Evolutionary conservation across 2,113 vertebrate genomes (phyloP), one percentile per base, ranked within the genome.

Genomic region (Sapajus apella): DNA sequence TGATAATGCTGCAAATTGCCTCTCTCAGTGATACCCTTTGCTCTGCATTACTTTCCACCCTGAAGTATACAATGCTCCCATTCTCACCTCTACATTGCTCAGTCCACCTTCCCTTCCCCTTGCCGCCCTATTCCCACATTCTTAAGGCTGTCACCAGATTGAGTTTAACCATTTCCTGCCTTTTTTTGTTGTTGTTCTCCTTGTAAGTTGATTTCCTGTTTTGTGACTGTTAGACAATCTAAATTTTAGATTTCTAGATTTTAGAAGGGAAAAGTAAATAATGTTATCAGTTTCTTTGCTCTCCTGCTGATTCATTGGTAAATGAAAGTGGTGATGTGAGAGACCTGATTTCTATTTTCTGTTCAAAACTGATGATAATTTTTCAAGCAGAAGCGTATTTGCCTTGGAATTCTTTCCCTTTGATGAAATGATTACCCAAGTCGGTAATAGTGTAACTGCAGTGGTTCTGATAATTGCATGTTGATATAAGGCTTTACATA

Each of bases 401-500:
- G 64, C 77, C 81, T 95, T 92, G 84, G 90, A 92, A 81, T 85
- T 90, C 73, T 87, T 95, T 90, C 43, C 85, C 84, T 93, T 94
- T 96, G 90, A 84, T 92, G 87, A 95, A 45, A 77, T 81, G 58
- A 97, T 92, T 91, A 85, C 52, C 81, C 58, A 94, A 43, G 32
- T 93, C 94, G 80, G 61, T 47, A 95, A 66, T 14, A 47, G 25
- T 81, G 25, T 93, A 56, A 52, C 30, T 94, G 70, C 21, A 82
- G 50, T n/a, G 52, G 47, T 83, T 95, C 76, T 87, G 32, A 94
- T 96, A 58, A 96, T 90, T 90, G 30, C 52, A 73, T 76, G 72
- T 97, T 94, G 64, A 86, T 84, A 96, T 92, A 96, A 96, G 80
- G 25, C 87, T 95, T 95, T 90, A 93, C 32, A 72, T 94, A 58